Evolutionary conservation across 2,113 vertebrate species (phyloP), one percentile per base, ranked within the genome.

Genomic region (Dinomys branickii): DNA sequence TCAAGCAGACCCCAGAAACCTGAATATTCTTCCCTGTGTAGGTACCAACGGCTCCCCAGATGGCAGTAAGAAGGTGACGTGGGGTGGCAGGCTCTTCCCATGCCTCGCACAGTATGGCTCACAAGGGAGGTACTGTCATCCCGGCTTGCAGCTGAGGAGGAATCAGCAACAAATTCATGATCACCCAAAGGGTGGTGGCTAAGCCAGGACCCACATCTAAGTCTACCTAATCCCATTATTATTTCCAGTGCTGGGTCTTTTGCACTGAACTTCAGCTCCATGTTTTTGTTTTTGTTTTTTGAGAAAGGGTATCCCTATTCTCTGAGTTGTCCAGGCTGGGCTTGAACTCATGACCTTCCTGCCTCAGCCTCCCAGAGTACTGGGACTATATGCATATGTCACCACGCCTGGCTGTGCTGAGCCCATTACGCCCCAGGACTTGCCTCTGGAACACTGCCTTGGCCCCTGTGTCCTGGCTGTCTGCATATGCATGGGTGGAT

Each of bases 31-130:
- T 92, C 87, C 65, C 41, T 78, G 17, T 19, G 24, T 54, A 54
- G 81, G 69, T 41, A 82, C 84, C 38, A 24, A 94, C 58, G 80
- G 59, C 38, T 3, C 54, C 22, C 24, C 14, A 50, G 7, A 33
- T 1, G 22, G 90, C 75, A 69, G 50, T 44, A 54, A 82, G 85
- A 85, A 90, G 17, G 7, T 14, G 0, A 38, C 52, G 52, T 14
- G 11, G 33, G 7, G 1, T 20, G 9, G 19, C 58, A 1, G n/a
- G 50, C n/a, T 84, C 67, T 16, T 50, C 9, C 19, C 11, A 35
- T 14, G 4, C 0, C 8, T 1, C 8, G 3, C 22, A 12, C 24
- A 30, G 16, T 10, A 5, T 4, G 10, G 88, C 9, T 41, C 54
- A n/a, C 3, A 0, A 77, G 63, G 22, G 20, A 44, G 24, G 22